A percentile compares a stretch with the other conserved stretches of the same genome.
Evolutionary conservation across 2,888 invertebrate genomes (phyloP).

Genomic region (Auanema sp.): DNA sequence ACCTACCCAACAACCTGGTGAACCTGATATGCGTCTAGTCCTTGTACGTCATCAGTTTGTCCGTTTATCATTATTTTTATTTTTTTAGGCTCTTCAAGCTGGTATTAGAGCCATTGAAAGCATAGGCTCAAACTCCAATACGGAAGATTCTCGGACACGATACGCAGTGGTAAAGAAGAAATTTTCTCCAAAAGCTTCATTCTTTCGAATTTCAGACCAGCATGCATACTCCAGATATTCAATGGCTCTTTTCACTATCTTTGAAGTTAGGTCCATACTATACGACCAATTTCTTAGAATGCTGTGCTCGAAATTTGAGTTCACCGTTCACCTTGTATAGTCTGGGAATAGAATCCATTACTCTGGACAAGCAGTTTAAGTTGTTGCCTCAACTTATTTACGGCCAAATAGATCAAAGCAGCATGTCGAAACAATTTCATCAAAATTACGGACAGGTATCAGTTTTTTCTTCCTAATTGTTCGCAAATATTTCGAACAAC

Average conservation of each 20-base stretch:
- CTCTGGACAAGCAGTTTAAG: neutral
- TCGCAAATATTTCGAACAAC: too few relatives aligned
- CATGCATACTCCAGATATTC: neutral
- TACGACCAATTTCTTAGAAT: neutral
- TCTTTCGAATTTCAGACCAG: neutral
- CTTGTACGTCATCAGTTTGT: slow-evolving; percentile 9
- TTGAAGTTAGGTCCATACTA: neutral
- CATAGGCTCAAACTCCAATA: slow-evolving; percentile 19
- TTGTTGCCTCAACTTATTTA: too few relatives aligned
- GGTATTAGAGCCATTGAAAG: slow-evolving; percentile 34
- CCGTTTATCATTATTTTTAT: slow-evolving; percentile 12
- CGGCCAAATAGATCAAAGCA: too few relatives aligned
- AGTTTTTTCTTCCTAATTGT: too few relatives aligned
- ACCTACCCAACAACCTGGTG: neutral
- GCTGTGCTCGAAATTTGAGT: neutral
- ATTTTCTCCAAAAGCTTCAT: too few relatives aligned
- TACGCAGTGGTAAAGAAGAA: too few relatives aligned
- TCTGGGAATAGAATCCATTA: neutral
- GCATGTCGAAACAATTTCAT: too few relatives aligned
- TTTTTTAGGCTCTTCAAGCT: slow-evolving; percentile 12
- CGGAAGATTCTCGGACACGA: slow-evolving; percentile 7
- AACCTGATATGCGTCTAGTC: slow-evolving; percentile 6
- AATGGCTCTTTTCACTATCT: neutral
- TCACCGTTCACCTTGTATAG: neutral
- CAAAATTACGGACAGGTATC: too few relatives aligned